Conservation (phyloP, 1,140 invertebrate genomes). For the Oreohelix idahoensis region DNA sequence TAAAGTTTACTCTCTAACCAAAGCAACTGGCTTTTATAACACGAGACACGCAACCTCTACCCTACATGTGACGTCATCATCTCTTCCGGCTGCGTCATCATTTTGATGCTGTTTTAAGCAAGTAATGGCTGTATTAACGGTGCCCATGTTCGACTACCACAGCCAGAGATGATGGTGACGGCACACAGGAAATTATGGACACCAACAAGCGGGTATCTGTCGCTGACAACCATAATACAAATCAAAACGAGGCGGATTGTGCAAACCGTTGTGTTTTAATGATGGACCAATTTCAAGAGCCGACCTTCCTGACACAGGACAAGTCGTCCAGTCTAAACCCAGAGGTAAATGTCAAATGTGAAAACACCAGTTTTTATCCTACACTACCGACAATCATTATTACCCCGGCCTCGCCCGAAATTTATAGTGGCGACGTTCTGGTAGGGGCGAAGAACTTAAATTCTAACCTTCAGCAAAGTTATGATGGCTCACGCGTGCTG, state of each 20-base stretch:
- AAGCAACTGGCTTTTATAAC: too few species aligned
- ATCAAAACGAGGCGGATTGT: conserved; percentile 37
- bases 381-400: conserved; percentile 28
- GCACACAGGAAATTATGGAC: background rate
- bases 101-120: background rate
- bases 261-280: background rate
- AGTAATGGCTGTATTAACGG: conserved; percentile 32
- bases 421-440: background rate
- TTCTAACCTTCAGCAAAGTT: background rate
- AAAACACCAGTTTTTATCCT: background rate
- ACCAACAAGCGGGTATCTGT: background rate
- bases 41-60: background rate
- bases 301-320: background rate
- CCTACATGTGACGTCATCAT: background rate
- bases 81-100: background rate
- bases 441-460: background rate
- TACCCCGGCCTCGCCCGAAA: conserved; percentile 31
- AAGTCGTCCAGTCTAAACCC: background rate
- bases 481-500: background rate
- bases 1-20: too few species aligned
- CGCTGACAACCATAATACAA: conserved; percentile 44
- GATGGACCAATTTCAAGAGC: conserved; percentile 19
- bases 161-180: background rate
- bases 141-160: background rate
- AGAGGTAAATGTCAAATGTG: conserved; percentile 18